Conservation (phyloP, 2,797 vertebrate genomes). For the Crax fasciolata region DNA sequence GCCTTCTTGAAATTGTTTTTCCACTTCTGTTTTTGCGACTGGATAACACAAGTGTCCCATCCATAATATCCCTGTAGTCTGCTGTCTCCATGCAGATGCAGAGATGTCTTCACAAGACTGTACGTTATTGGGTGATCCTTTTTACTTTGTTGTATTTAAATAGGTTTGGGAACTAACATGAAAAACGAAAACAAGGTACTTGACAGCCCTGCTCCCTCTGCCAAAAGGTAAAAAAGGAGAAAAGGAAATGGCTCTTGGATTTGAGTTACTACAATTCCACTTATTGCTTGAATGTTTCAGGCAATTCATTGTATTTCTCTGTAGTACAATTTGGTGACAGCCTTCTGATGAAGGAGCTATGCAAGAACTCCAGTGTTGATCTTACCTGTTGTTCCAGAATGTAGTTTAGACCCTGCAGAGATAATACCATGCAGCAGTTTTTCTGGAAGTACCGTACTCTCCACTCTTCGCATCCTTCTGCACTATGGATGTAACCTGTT, state of each 20-base stretch:
- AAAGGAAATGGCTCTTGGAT: not conserved
- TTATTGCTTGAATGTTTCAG: not conserved
- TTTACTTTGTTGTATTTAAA: not conserved
- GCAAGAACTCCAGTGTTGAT: not conserved
- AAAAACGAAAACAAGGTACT: not conserved
- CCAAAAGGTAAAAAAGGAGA: not conserved
- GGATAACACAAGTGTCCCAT: not conserved
- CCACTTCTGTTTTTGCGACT: not conserved
- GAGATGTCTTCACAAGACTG: not conserved
- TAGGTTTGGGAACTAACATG: not conserved
- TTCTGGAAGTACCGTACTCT: not conserved
- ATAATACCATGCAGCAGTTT: not conserved
- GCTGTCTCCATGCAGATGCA: not conserved
- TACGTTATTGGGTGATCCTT: not conserved
- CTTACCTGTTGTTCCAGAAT: not conserved
- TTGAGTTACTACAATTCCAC: not conserved
- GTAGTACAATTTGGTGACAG: not conserved
- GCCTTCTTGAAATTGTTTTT: not conserved
- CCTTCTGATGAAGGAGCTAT: slow-evolving; percentile 19
- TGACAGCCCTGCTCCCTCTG: not conserved
- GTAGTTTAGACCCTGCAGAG: not conserved
- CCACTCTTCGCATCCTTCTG: not conserved
- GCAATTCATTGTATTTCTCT: not conserved
- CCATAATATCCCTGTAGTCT: not conserved
- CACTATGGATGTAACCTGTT: not conserved